Conservation (phyloP, 1,140 invertebrate species). For the Leptopilina boulardi region DNA sequence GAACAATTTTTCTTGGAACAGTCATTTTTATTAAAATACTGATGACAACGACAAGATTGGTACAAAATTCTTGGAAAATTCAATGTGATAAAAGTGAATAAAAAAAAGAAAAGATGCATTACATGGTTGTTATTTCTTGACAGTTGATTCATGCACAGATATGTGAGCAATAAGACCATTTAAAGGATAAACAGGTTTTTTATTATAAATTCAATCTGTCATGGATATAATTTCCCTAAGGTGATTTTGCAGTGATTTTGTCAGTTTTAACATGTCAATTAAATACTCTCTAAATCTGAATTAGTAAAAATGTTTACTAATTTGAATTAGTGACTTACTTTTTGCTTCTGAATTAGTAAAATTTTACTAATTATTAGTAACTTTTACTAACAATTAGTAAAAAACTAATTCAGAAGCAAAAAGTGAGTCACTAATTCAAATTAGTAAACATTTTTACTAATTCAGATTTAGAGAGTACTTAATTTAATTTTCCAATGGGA, state of each 20-base stretch:
- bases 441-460: no score
- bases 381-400: no score
- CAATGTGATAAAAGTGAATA: background rate
- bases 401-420: no score
- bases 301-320: no score
- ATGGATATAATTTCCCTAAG: background rate
- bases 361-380: no score
- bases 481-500: no score
- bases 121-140: background rate
- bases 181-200: slow-evolving; percentile 19
- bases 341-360: no score
- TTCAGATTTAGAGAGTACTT: no score
- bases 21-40: background rate
- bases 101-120: background rate
- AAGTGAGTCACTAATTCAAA: no score
- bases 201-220: slow-evolving; percentile 17
- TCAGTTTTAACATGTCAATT: background rate
- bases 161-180: slow-evolving; percentile 23
- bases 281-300: background rate
- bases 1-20: background rate
- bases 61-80: slow-evolving; percentile 9
- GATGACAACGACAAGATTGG: slow-evolving; percentile 1
- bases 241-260: background rate
- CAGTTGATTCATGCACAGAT: slow-evolving; percentile 23
- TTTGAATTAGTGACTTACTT: no score